phyloP scores from a whole-genome alignment of 2,797 vertebrate species.

The Sylvia borin region DNA sequence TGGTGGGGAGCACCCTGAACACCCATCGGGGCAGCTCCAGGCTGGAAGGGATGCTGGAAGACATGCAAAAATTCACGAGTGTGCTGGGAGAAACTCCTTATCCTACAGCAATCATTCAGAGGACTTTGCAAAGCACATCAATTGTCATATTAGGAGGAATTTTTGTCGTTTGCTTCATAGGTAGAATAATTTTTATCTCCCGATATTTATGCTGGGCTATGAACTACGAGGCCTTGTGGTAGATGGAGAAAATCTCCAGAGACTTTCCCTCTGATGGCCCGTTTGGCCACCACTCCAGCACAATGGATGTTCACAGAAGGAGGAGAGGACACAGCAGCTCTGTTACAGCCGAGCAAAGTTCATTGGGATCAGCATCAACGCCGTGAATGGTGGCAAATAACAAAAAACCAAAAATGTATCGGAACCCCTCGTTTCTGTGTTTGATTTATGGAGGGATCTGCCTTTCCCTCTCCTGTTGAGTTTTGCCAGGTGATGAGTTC shows the following conservation, averaged over 20 bases:
- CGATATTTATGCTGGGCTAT: accelerated
- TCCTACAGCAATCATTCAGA: neutral
- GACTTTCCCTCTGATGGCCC: neutral
- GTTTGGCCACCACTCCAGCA: neutral
- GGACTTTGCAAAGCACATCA: neutral
- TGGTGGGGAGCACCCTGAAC: neutral
- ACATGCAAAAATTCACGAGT: accelerated
- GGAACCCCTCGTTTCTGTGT: accelerated
- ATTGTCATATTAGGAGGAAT: accelerated
- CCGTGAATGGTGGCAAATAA: neutral
- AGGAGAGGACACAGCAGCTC: neutral
- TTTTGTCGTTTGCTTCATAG: neutral
- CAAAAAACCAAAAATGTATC: neutral
- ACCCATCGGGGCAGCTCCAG: accelerated
- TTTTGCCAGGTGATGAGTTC: neutral
- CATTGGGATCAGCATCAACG: accelerated
- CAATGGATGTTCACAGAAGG: neutral
- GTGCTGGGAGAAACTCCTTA: neutral
- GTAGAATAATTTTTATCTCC: neutral
- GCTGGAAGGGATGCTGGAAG: neutral
- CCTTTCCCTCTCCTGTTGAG: neutral
- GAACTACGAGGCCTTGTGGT: neutral
- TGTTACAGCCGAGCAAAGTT: neutral
- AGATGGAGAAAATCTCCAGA: neutral
- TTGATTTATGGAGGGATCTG: neutral